phyloP scores from a whole-genome alignment of 2,113 vertebrate species.

The Caracal caracal region DNA sequence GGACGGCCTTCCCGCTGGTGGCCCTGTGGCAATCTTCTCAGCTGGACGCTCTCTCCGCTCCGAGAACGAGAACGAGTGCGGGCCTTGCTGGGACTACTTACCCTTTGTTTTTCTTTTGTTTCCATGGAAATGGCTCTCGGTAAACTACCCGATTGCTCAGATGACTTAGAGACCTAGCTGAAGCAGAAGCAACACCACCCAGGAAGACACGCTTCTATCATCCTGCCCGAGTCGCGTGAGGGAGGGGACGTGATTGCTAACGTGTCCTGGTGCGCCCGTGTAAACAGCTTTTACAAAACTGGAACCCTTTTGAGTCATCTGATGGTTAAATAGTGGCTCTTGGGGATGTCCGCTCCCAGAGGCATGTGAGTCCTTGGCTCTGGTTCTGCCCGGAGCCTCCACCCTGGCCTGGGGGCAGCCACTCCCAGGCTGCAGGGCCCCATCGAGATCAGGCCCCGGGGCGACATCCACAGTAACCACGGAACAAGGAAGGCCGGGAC shows the following conservation, averaged over 20 bases:
- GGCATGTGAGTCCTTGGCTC: background rate
- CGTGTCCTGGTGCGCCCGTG: background rate
- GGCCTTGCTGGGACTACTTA: background rate
- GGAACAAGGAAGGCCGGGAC: background rate
- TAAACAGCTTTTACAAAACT: background rate
- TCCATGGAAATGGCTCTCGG: background rate
- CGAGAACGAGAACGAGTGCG: background rate
- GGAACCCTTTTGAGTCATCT: background rate
- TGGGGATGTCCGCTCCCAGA: background rate
- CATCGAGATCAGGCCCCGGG: background rate
- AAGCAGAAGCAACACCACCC: background rate
- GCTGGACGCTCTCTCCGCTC: background rate
- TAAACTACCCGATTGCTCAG: background rate
- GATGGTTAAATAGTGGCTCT: background rate
- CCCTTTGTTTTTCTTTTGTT: background rate
- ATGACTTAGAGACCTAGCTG: background rate
- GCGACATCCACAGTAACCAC: background rate
- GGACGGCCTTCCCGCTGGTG: accelerated
- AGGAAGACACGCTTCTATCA: accelerated
- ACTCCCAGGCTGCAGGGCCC: background rate
- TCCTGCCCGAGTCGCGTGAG: background rate
- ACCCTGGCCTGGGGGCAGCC: background rate
- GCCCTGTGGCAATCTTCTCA: background rate
- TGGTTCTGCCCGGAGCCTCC: background rate
- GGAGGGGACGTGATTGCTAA: background rate